Evolutionary conservation across 2,888 invertebrate species (phyloP), one percentile per base, ranked within the genome.

Genomic region (Dasypogon diadema): DNA sequence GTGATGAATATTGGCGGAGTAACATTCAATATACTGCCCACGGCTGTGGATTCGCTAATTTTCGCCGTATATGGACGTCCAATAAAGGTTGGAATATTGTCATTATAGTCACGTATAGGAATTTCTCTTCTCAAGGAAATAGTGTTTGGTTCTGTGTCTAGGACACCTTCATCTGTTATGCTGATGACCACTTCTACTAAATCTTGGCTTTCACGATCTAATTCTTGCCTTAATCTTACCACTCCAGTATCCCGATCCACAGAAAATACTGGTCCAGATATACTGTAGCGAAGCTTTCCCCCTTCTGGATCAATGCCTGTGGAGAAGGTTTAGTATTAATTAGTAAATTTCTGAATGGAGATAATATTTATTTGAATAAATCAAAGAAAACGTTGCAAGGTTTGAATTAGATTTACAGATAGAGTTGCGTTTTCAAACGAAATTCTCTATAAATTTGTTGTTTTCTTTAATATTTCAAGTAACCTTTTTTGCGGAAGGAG

Each of bases 211-310:
- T 94, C 94, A 70, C 94, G 87, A 83, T 94, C 94, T 74, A 94
- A 83, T 30, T 89, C 87, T 83, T 90, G 91, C 1, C 92, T 89
- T 24, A 94, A 87, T 0, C 91, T 91, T 2, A 94, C 92, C 48
- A 93, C 92, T 0, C 94, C 94, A 0, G 92, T 91, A 72, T 89
- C 87, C 4, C 92, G 87, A 81, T 94, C 92, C n/a, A 94, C 94
- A 10, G 91, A 91, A 82, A 94, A 92, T 82, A 92, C 91, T 83
- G 93, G 93, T 0, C 94, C 94, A 51, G 92, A 93, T 86, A 94
- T 93, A 56, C 93, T 93, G 83, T 93, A 94, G 77, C 90, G 89
- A 2, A 94, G 87, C 24, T 87, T 89, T 0, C 92, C 90, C 65
- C 91, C 91, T 82, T 94, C 94, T 1, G 93, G 94, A 82, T 94